Evolutionary conservation across 2,797 vertebrate species (phyloP), one percentile per base, ranked within the genome.

Genomic region (Bovichtus variegatus): DNA sequence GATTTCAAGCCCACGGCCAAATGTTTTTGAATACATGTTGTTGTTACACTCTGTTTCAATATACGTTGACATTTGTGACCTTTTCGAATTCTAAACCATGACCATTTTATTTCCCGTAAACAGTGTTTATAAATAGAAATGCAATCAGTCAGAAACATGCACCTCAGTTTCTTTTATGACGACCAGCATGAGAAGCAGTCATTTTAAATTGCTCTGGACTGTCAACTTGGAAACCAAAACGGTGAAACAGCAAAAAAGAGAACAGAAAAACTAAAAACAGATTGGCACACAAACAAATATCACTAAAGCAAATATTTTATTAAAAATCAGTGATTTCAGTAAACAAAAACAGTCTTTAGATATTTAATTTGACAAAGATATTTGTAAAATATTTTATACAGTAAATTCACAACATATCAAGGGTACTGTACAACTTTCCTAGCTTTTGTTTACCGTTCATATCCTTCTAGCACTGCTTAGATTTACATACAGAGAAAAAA

Each of bases 271-370:
- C 1, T 9, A 18, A 10, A 25, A 40, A 65, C 58, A 80, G 49
- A 70, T 0, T 43, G 8, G 12, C 49, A 53, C 4, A 82, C 21
- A 47, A 74, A 40, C 49, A 0, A 15, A 59, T 44, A 7, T 41
- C 0, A 66, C 15, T 63, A 15, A 34, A 25, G 11, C 57, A 44
- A 72, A 77, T 15, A 9, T 68, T 92, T 91, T 85, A 92, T 91
- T 90, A 89, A 47, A 85, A 84, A 89, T 71, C 15, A 51, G 4
- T 7, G 9, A 58, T 53, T 75, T 64, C 12, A 51, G 46, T 68
- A 54, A 77, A 80, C 49, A 80, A 71, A 84, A 50, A 3, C 11
- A 76, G 13, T 8, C 0, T 55, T 72, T 27, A 47, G 5, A 54
- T 29, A 19, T 16, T 58, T 4, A 10, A 31, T 40, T 40, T 4